phyloP scores from a whole-genome alignment of 2,113 vertebrate species.

The Prinia subflava region DNA sequence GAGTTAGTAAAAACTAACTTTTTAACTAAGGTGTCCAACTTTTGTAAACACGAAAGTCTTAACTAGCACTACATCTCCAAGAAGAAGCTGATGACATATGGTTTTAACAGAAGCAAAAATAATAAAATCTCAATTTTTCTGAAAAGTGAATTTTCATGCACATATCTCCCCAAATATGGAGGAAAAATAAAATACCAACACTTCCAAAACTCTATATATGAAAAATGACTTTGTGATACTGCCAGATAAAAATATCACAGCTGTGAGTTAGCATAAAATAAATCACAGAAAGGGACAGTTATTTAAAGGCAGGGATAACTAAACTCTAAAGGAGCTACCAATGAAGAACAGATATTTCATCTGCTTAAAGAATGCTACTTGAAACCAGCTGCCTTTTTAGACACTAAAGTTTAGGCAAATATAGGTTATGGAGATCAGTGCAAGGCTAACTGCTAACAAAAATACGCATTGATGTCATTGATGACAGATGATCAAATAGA shows the following conservation, averaged over 20 bases:
- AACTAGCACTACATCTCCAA: neutral
- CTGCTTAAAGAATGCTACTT: neutral
- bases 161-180: accelerated
- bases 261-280: neutral
- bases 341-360: neutral
- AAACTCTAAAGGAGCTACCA: neutral
- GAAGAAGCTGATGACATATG: neutral
- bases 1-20: neutral
- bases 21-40: neutral
- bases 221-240: neutral
- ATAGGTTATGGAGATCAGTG: neutral
- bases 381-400: neutral
- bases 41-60: neutral
- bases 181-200: neutral
- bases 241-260: neutral
- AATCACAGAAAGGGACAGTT: neutral
- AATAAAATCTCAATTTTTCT: neutral
- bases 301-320: neutral
- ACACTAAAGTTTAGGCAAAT: neutral
- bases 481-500: neutral
- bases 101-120: neutral
- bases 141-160: neutral
- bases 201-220: neutral
- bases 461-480: neutral
- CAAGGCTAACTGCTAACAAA: neutral